Evolutionary conservation across 2,113 vertebrate species (phyloP).

Genomic region (Elaphurus davidianus): DNA sequence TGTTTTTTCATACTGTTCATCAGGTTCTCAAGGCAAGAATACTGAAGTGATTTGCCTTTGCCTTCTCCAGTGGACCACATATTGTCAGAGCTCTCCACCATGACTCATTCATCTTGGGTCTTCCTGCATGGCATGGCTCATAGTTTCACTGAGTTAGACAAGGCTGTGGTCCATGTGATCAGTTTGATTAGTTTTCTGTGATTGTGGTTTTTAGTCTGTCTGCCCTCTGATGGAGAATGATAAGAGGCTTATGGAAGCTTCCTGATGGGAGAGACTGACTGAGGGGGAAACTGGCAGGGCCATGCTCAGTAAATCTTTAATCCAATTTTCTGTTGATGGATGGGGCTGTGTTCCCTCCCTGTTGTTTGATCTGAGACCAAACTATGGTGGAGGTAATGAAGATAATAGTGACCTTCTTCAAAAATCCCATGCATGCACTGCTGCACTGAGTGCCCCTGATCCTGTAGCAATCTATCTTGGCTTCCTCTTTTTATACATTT

Average conservation of each 20-base stretch:
- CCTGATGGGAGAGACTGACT: not conserved
- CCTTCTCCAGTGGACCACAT: not conserved
- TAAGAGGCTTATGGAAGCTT: not conserved
- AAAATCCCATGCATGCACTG: not conserved
- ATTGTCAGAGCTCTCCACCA: not conserved
- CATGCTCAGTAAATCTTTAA: not conserved
- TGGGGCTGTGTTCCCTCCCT: not conserved
- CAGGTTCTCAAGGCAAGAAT: not conserved
- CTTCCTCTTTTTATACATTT: not conserved
- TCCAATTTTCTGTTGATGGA: not conserved
- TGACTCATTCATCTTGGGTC: not conserved
- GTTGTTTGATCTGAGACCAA: not conserved
- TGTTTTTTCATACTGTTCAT: not conserved
- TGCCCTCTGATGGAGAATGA: not conserved
- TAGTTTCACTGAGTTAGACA: not conserved
- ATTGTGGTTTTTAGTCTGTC: not conserved
- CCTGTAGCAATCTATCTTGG: not conserved
- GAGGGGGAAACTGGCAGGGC: not conserved
- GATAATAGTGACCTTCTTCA: fast-evolving
- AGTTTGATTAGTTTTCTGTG: not conserved
- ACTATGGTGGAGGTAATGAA: not conserved
- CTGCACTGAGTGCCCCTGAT: fast-evolving
- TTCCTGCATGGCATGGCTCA: not conserved
- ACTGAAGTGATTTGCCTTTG: not conserved
- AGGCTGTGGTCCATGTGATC: not conserved